Base-by-base conservation (phyloP, 2,888 invertebrate species). In the Tenthredo livida region DNA sequence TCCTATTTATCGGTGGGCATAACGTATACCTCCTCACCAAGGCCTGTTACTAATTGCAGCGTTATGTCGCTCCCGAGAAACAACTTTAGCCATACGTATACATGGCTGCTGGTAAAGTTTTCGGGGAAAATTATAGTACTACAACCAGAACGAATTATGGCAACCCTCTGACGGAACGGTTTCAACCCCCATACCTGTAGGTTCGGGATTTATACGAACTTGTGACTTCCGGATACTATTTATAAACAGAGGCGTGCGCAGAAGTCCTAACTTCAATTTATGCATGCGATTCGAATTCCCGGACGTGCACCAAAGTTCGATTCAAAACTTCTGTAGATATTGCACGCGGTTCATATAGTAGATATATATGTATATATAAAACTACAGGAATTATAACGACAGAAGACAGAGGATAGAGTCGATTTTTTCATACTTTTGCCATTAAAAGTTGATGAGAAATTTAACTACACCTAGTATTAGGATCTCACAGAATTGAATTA, bases 101-200 rank as follows among this genome's bases (percentile, higher is more conserved):
- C 54, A 54, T 54, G n/a, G 54, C 54, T 54, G 54, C 54, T 54
- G n/a, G 54, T 37, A 73, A 73, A 73, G 72, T 73, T 73, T 73
- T 73, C 6, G 72, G 72, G 50, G 77, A 54, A 77, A 77, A 77
- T 77, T 77, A 77, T 77, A 7, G 77, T 33, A 33, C 29, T 54
- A 17, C n/a, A 17, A 50, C 54, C 50, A 50, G 47, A 77, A 29
- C 77, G 54, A 54, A 47, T 77, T 77, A 77, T 77, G 50, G 33
- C 43, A 33, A 73, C 9, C 73, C 73, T 43, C 73, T 43, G 77
- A 54, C 33, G 33, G 77, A 50, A 77, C 29, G 77, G 77, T 54
- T 54, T 54, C 50, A 25, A 50, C 29, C 40, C 33, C 72, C 33
- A 17, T 17, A 73, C 21, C 72, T 73, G 21, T 21, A 43, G 43